Evolutionary conservation across 2,888 invertebrate species (phyloP).

Genomic region (Embidobia sp.): DNA sequence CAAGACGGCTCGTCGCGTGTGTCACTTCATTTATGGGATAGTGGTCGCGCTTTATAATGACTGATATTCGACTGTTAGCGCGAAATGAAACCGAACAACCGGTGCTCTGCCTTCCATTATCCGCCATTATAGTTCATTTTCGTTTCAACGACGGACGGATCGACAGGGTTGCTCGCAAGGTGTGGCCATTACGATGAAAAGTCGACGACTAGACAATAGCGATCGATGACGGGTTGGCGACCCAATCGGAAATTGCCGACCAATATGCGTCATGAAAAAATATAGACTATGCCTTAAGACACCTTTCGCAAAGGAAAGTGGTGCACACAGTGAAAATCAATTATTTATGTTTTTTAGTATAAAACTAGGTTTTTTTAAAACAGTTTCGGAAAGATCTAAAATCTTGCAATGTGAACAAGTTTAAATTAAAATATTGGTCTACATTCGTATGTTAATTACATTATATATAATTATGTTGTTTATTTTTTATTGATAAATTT

Average conservation of each 20-base stretch:
- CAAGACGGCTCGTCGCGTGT: constrained; percentile 71
- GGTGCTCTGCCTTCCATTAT: constrained; percentile 70
- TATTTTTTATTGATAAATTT: too few relatives aligned
- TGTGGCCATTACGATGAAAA: constrained; percentile 79
- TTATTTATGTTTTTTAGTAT: too few relatives aligned
- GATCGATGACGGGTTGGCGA: constrained; percentile 76
- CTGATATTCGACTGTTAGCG: constrained; percentile 56
- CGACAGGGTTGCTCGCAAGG: constrained; percentile 72
- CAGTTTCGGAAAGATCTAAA: too few relatives aligned
- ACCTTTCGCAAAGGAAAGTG: too few relatives aligned
- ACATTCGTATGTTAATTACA: too few relatives aligned
- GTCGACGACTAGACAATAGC: constrained; percentile 74
- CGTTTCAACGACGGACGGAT: constrained; percentile 71
- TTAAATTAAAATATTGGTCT: too few relatives aligned
- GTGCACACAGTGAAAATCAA: too few relatives aligned
- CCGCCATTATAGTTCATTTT: constrained; percentile 77
- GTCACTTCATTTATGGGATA: constrained; percentile 74
- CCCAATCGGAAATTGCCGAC: constrained; percentile 80
- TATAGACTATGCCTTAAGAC: constrained; percentile 24
- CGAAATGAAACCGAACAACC: constrained; percentile 42
- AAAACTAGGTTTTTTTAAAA: too few relatives aligned
- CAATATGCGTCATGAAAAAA: constrained; percentile 66
- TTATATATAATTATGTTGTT: too few relatives aligned
- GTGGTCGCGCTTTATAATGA: constrained; percentile 61
- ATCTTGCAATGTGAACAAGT: too few relatives aligned